These are phyloP conservation scores for Celastrina argiolus DNA, from an alignment of 2,888 invertebrate genomes.

Conservation along the genomic window DNA sequence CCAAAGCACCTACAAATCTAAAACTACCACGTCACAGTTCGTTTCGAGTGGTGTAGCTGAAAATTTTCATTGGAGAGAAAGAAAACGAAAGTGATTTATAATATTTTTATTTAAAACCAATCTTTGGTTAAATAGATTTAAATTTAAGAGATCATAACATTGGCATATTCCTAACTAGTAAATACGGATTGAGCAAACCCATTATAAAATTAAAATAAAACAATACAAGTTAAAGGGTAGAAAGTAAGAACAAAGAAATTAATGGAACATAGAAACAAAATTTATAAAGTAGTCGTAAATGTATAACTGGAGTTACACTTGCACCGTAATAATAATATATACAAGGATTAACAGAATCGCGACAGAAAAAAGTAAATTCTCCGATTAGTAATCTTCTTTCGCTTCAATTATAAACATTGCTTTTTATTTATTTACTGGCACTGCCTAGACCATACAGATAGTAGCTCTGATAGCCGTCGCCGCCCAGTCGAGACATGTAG, in stretches of 20 bases:
- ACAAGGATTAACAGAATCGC: no score
- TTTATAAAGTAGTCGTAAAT: neutral
- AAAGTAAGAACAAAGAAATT: neutral
- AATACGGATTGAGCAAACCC: constrained; percentile 14
- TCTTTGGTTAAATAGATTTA: constrained; percentile 20
- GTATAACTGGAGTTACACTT: neutral
- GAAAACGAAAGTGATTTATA: neutral
- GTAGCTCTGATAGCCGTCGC: no score
- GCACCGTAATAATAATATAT: no score
- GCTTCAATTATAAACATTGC: no score
- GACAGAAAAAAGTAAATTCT: no score
- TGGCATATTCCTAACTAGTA: constrained; percentile 2
- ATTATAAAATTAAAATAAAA: neutral
- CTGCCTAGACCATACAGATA: no score
- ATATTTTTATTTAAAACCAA: constrained; percentile 18
- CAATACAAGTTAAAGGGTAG: neutral
- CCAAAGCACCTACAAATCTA: no score
- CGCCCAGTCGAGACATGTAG: no score
- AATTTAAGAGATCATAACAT: constrained; percentile 24
- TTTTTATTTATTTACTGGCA: no score
- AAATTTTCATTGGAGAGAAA: neutral
- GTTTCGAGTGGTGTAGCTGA: neutral
- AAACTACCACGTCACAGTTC: no score
- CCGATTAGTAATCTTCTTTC: no score
- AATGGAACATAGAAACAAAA: neutral